A percentile compares a stretch with the other conserved stretches of the same genome.
Evolutionary conservation across 2,113 vertebrate species (phyloP).

Genomic region (Gymnobelideus leadbeateri): DNA sequence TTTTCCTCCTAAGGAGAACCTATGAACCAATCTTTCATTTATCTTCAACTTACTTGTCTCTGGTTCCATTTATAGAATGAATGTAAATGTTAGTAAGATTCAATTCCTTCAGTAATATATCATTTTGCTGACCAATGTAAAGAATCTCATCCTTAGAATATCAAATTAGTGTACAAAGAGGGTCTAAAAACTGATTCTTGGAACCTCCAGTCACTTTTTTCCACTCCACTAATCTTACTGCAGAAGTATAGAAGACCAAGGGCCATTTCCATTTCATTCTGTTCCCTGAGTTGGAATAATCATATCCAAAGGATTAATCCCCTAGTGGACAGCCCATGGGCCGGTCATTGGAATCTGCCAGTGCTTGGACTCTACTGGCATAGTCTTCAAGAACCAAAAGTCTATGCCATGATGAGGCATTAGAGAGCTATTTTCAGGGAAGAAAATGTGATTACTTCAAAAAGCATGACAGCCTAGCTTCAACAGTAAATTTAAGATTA

Average conservation of each 20-base stretch:
- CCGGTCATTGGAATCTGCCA: neutral
- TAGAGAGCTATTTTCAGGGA: constrained; percentile 4
- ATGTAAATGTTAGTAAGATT: neutral
- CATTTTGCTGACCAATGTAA: neutral
- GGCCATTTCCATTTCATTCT: neutral
- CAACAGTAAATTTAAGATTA: constrained; percentile 7
- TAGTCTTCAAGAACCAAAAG: neutral
- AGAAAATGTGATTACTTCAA: neutral
- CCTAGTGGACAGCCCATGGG: neutral
- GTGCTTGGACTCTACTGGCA: neutral
- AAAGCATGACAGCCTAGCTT: constrained; percentile 9
- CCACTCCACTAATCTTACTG: neutral
- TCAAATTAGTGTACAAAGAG: neutral
- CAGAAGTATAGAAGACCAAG: neutral
- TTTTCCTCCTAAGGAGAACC: neutral
- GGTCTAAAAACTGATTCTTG: neutral
- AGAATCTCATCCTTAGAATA: neutral
- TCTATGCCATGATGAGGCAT: neutral
- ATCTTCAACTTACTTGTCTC: neutral
- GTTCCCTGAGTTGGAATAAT: neutral
- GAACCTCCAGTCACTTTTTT: neutral
- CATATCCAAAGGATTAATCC: neutral
- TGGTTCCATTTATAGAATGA: neutral
- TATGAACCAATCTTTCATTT: neutral
- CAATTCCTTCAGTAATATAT: neutral